Percentiles rank a stretch among this genome's conserved stretches.
Conservation (phyloP, 2,888 invertebrate genomes). For the Melanophora roralis region DNA sequence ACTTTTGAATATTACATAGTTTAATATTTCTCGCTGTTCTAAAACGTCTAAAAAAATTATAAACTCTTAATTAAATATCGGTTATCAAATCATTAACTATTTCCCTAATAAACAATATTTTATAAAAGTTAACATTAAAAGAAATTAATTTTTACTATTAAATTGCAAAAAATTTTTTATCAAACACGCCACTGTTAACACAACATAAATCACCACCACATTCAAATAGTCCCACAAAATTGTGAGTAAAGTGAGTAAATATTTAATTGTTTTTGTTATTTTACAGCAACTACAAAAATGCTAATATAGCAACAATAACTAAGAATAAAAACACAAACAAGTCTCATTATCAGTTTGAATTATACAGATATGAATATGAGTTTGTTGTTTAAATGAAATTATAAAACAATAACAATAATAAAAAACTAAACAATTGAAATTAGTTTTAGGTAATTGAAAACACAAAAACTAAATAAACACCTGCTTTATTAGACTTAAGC, state of each 20-base stretch:
- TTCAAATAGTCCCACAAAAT: not conserved
- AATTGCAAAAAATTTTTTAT: conserved; percentile 45
- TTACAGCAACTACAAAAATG: conserved; percentile 41
- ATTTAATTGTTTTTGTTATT: conserved; percentile 11
- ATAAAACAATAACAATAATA: conserved; percentile 2
- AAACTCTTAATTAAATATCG: conserved; percentile 21
- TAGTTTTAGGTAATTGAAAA: not conserved
- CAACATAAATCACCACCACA: not conserved
- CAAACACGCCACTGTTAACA: conserved; percentile 49
- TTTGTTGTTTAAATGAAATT: conserved; percentile 10
- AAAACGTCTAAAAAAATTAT: not conserved
- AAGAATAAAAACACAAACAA: conserved; percentile 33
- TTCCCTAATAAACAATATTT: conserved; percentile 56
- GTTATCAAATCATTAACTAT: conserved; percentile 56
- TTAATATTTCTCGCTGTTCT: too few species aligned
- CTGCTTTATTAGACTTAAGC: conserved; percentile 39
- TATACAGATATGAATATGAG: conserved; percentile 6
- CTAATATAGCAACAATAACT: conserved; percentile 59
- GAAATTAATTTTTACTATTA: conserved; percentile 11
- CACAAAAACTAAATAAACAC: conserved; percentile 34
- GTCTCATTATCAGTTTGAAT: conserved; percentile 14
- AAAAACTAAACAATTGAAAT: conserved; percentile 20
- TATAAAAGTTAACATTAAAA: not conserved
- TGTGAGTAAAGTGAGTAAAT: not conserved
- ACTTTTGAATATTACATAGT: too few species aligned